Conservation (phyloP, 1,140 invertebrate genomes). For the Drosophila tani region DNA sequence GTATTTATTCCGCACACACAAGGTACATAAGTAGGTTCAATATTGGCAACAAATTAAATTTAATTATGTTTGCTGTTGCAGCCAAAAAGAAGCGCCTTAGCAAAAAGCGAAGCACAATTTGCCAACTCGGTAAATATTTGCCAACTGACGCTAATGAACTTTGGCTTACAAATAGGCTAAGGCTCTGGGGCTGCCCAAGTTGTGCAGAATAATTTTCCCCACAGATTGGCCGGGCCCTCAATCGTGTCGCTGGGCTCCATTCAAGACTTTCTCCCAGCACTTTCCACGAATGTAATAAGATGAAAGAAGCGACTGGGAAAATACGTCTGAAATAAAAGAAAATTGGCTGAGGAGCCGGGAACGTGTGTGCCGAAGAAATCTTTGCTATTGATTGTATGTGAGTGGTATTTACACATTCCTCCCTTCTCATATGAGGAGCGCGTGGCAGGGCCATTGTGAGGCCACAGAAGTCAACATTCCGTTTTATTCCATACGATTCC, state of each 20-base stretch:
- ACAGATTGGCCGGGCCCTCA: conserved; percentile 28
- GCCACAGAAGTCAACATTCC: conserved; percentile 48
- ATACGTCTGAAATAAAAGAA: conserved; percentile 46
- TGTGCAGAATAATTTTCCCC: conserved; percentile 48
- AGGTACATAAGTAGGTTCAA: conserved; percentile 48
- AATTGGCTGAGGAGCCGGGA: conserved; percentile 37
- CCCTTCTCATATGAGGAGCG: conserved; percentile 11
- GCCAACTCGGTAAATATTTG: conserved; percentile 72
- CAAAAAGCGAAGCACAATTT: conserved; percentile 55
- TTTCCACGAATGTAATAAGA: conserved; percentile 14
- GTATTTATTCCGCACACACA: conserved; percentile 31
- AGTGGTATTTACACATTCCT: conserved; percentile 39
- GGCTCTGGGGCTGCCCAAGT: conserved; percentile 10
- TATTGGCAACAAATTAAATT: conserved; percentile 80
- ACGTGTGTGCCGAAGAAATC: conserved; percentile 70
- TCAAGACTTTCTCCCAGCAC: conserved; percentile 61
- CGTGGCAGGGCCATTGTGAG: conserved; percentile 33
- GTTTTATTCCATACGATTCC: conserved; percentile 5
- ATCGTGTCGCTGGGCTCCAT: conserved; percentile 50
- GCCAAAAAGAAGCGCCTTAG: conserved; percentile 34
- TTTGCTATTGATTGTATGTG: conserved; percentile 66
- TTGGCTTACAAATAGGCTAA: conserved; percentile 66
- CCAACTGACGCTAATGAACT: conserved; percentile 79
- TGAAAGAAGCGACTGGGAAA: conserved; percentile 22
- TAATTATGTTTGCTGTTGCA: conserved; percentile 75